Evolutionary conservation across 2,113 vertebrate species (phyloP).

Genomic region (Apistogramma diplotaenia): DNA sequence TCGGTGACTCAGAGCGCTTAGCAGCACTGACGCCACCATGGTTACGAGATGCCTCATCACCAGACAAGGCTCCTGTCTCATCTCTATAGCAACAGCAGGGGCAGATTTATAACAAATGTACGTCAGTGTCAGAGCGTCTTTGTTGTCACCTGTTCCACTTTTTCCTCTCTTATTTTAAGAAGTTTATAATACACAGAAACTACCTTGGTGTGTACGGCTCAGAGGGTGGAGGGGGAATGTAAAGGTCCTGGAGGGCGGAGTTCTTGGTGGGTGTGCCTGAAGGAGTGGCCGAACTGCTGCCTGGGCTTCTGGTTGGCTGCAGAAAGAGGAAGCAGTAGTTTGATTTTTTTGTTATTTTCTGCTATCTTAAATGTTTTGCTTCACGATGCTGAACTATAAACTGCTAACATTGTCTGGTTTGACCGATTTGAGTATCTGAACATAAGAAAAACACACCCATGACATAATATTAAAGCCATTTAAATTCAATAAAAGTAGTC

Average conservation of each 20-base stretch:
- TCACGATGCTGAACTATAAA: background rate
- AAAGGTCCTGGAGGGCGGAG: slow-evolving; percentile 95
- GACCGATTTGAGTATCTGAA: background rate
- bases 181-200: background rate
- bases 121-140: background rate
- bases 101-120: background rate
- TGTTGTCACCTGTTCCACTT: background rate
- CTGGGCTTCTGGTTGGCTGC: slow-evolving; percentile 96
- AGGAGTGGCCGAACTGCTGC: slow-evolving; percentile 92
- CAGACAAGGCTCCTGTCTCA: slow-evolving; percentile 87
- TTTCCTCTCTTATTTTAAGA: background rate
- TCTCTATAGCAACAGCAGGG: slow-evolving; percentile 79
- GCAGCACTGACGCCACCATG: slow-evolving; percentile 84
- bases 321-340: background rate
- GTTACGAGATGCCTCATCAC: slow-evolving; percentile 86
- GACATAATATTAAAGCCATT: background rate
- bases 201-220: slow-evolving; percentile 96
- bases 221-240: slow-evolving; percentile 93
- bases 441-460: background rate
- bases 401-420: background rate
- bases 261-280: slow-evolving; percentile 94
- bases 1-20: slow-evolving; percentile 95
- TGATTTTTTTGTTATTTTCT: background rate
- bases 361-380: background rate
- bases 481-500: background rate